A percentile compares a stretch with the other conserved stretches of the same genome.
phyloP scores from a whole-genome alignment of 2,888 invertebrate genomes.

The Stenolophus ochropezus region DNA sequence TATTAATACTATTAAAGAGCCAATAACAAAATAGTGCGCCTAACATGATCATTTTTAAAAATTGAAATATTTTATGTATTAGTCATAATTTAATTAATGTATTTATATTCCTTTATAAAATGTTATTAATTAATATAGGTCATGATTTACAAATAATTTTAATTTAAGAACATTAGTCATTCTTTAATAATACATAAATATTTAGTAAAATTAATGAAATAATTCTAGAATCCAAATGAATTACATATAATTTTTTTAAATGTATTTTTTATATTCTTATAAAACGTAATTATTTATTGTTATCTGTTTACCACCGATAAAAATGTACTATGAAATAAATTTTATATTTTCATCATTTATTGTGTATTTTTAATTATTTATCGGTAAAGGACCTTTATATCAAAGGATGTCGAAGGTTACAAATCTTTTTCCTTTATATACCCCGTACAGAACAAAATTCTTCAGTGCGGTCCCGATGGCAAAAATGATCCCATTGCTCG shows the following conservation, averaged over 20 bases:
- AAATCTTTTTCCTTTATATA: conserved; percentile 41
- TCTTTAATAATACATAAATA: neutral
- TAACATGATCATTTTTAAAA: neutral
- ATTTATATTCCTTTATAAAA: too few species aligned
- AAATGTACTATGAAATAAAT: conserved; percentile 6
- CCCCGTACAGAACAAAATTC: neutral
- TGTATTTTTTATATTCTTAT: too few species aligned
- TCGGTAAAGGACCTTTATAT: conserved; percentile 38
- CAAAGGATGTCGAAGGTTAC: conserved; percentile 36
- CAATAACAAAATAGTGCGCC: neutral
- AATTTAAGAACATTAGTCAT: neutral
- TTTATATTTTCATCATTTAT: conserved; percentile 23
- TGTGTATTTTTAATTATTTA: conserved; percentile 22
- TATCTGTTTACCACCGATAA: conserved; percentile 39
- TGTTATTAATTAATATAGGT: too few species aligned
- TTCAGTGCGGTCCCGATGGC: neutral
- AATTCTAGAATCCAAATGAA: too few species aligned
- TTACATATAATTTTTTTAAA: too few species aligned
- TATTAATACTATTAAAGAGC: neutral
- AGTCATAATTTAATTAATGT: neutral
- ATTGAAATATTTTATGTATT: neutral
- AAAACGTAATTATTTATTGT: neutral
- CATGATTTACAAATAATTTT: neutral
- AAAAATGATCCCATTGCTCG: conserved; percentile 34
- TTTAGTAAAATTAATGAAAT: too few species aligned